These are phyloP conservation scores for Phoxinus phoxinus DNA, from an alignment of 2,113 vertebrate species.

Conservation along the genomic window DNA sequence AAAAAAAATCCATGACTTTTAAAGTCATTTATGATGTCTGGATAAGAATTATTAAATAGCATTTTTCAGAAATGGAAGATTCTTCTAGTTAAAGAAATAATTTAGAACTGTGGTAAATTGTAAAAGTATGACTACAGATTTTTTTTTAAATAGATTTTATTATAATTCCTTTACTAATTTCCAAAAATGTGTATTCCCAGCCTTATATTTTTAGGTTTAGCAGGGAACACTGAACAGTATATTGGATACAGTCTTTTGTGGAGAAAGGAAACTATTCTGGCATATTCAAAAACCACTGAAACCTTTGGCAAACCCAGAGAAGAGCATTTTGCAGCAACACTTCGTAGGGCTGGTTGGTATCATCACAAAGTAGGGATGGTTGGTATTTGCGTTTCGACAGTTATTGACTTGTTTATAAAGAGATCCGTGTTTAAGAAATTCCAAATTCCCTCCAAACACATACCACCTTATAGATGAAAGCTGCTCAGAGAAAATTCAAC, in stretches of 20 bases:
- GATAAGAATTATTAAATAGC: no score
- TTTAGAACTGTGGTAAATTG: no score
- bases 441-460: conserved; percentile 23
- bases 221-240: not conserved
- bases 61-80: no score
- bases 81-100: no score
- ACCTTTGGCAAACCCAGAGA: conserved; percentile 3
- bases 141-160: not conserved
- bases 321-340: conserved; percentile 1
- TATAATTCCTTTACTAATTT: not conserved
- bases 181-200: not conserved
- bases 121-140: no score
- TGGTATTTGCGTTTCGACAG: not conserved
- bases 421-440: conserved; percentile 34
- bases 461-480: conserved; percentile 40
- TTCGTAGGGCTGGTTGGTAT: not conserved
- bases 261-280: not conserved
- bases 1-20: not conserved
- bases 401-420: not conserved
- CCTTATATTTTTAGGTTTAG: not conserved
- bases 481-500: conserved; percentile 41
- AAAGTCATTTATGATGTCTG: not conserved
- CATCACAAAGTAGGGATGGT: not conserved
- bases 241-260: not conserved
- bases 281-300: not conserved